Evolutionary conservation across 1,140 invertebrate species (phyloP), one percentile per base, ranked within the genome.

Genomic region (Hyposmocoma kahamanoa): DNA sequence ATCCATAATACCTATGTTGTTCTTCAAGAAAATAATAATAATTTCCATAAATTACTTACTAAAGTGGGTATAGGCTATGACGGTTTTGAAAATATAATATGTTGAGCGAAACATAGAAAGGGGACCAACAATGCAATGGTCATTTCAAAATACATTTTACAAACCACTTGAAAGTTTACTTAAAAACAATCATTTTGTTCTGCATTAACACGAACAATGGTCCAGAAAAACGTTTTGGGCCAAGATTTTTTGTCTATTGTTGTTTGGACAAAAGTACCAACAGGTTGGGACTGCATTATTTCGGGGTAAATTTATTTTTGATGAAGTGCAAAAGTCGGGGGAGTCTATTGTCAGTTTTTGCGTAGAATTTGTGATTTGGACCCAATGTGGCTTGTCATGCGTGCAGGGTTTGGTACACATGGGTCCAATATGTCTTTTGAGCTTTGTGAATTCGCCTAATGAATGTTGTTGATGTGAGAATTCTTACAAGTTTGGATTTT

Each of bases 241-340:
- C 42, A 50, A 50, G 60, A 71, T 79, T 75, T 78, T 69, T 68
- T 43, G 19, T 44, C 48, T 47, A 56, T 72, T 69, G 60, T 72
- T 48, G 22, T 6, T 38, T 42, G 56, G 47, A 74, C 67, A 72
- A 78, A 54, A 66, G 52, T 34, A 44, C 49, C 52, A 70, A 56
- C 75, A 79, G 72, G 73, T 76, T 74, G 58, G 56, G 62, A 55
- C 50, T 64, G 54, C 55, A 75, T 80, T 82, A 77, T 78, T 67
- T 53, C 44, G 52, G 52, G 56, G 62, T 77, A 81, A 83, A 84
- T 84, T 71, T 78, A 77, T 75, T 63, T 83, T 84, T 84, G 78
- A 84, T 84, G 81, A 83, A 83, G 77, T 84, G 77, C 72, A 75
- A 78, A 72, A 83, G 76, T 81, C 67, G 66, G 50, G 52, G 67